Evolutionary conservation across 2,888 invertebrate species (phyloP), one percentile per base, ranked within the genome.

Genomic region (Epinotia ramella): DNA sequence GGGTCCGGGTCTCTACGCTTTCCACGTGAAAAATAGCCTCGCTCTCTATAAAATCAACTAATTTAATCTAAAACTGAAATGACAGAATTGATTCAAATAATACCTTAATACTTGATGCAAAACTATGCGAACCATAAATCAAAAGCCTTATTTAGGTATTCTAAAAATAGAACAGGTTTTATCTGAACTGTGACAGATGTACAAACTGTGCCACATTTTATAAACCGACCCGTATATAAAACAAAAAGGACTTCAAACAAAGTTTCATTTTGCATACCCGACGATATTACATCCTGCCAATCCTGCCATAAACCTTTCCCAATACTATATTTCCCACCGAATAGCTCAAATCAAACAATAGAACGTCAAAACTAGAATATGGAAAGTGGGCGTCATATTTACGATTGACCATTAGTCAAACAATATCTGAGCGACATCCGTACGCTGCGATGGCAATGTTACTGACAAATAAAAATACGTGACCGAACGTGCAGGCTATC

Each of bases 331-430:
- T 79, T 79, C 79, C 76, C 78, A 77, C 78, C 78, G 79, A 82
- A 79, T 79, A 81, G 82, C 79, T 82, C 77, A 80, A 82, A 87
- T 84, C 84, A 84, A 83, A 85, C 84, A 84, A 85, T 82, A 80
- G 81, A 56, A 77, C 78, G 83, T 86, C 86, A 85, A 82, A 86
- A 87, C 84, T 87, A 86, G 87, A 87, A 88, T 88, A 89, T 86
- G 85, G 83, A 84, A 86, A 86, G 84, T 85, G 84, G 81, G 77
- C 79, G 78, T 81, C 79, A 80, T 83, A 84, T 86, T 85, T 83
- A 83, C 84, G 82, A 81, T 81, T 80, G 78, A 80, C 87, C 85
- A 89, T 90, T 88, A 89, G 88, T 90, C 87, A 89, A 89, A 89
- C 87, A 87, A 87, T 88, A 88, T 89, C 87, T 80, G 82, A 80